These are phyloP conservation scores for Erebia palarica DNA, from an alignment of 2,888 invertebrate genomes.

Conservation along the genomic window DNA sequence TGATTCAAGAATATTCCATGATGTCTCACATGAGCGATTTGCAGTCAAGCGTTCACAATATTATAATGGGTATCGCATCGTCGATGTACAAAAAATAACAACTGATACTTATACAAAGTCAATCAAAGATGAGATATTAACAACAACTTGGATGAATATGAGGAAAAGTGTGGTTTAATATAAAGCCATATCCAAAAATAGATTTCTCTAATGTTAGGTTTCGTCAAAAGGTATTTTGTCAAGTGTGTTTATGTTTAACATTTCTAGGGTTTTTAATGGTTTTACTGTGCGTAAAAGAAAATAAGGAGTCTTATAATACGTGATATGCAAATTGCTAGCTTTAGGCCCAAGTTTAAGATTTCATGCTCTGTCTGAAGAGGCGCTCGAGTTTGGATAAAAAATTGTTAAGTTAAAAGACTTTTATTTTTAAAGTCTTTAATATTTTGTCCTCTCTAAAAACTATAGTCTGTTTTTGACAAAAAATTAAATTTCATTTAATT, in stretches of 20 bases:
- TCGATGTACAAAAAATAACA: background rate
- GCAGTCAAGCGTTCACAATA: background rate
- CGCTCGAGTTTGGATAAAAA: conserved; percentile 52
- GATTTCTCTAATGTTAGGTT: background rate
- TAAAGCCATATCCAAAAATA: background rate
- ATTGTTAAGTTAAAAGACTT: conserved; percentile 14
- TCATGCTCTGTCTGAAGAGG: conserved; percentile 65
- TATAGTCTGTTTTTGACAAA: conserved; percentile 45
- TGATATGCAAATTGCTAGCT: background rate
- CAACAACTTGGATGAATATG: background rate
- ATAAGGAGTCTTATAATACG: background rate
- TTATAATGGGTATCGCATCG: background rate
- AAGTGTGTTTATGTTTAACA: too few relatives aligned
- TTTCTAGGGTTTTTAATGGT: background rate
- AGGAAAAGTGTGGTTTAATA: background rate
- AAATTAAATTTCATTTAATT: conserved; percentile 47
- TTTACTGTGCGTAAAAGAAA: background rate
- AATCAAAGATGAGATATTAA: background rate
- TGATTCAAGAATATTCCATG: conserved; percentile 13
- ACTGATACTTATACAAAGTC: conserved; percentile 7
- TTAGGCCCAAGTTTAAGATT: background rate
- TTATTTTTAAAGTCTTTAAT: conserved; percentile 24
- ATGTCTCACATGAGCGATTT: conserved; percentile 1
- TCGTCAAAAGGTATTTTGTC: background rate
- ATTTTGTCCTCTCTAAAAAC: conserved; percentile 27